Base-by-base conservation (phyloP, 2,888 invertebrate species). In the Cynaeus angustus region DNA sequence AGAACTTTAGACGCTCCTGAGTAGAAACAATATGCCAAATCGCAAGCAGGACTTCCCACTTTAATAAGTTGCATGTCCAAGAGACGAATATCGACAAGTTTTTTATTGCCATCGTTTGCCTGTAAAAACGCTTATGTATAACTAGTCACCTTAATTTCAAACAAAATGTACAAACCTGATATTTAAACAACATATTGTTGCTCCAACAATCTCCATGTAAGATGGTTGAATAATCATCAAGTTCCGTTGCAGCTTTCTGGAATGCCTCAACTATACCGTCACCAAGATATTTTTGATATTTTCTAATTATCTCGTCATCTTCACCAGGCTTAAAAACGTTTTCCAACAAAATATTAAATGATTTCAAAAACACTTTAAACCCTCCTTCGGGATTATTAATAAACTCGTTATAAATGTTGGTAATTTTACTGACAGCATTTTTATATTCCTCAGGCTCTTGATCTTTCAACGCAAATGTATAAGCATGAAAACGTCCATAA, bases 201-300 rank as follows among this genome's bases (percentile, higher is more conserved):
- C 73, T 75, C 77, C 78, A 79, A 46, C 74, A 77, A 67, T 81
- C 80, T 7, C 80, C 80, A 64, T 81, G 81, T n/a, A 74, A 53
- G 16, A 81, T 70, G 10, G 33, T 30, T 9, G 37, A 45, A 46
- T 46, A 14, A 21, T 33, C 21, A n/a, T 38, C 13, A 5, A 26
- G 6, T 33, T 59, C 30, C 4, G 33, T 26, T 37, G 8, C n/a
- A n/a, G 10, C 9, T 30, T 46, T 45, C 30, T 37, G 6, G 12
- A 37, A 52, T 9, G 38, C 10, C 10, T 50, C 12, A 26, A 48
- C 3, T 43, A 53, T 46, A 66, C 38, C 26, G 12, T 58, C 21
- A 13, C 26, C 43, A 33, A 45, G 7, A 43, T 62, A 38, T 26
- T 45, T 33, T 21, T 38, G 28, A 48, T 21, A 67, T 38, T 38